Percentiles rank a stretch among this genome's conserved stretches.
These are phyloP conservation scores for Campaea margaritaria DNA, from an alignment of 2,888 invertebrate genomes.

Conservation along the genomic window DNA sequence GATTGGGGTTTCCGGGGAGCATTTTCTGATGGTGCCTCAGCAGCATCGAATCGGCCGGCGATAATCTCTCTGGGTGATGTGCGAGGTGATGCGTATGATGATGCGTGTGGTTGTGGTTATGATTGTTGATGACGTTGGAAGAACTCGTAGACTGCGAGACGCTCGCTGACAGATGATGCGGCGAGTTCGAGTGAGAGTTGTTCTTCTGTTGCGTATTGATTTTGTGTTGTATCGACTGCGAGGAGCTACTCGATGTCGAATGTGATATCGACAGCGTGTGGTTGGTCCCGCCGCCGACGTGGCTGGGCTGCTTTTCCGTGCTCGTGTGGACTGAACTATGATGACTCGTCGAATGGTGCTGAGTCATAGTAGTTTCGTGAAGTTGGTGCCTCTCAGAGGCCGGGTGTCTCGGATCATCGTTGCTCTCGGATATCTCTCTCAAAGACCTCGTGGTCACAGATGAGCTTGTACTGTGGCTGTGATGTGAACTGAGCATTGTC, in stretches of 20 bases:
- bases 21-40: constrained; percentile 82
- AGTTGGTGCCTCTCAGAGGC: constrained; percentile 86
- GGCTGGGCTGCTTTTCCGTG: constrained; percentile 85
- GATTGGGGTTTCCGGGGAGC: constrained; percentile 85
- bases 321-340: constrained; percentile 88
- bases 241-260: constrained; percentile 88
- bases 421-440: constrained; percentile 85
- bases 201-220: constrained; percentile 83
- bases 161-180: constrained; percentile 84
- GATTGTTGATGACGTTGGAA: constrained; percentile 81
- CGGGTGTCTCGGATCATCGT: constrained; percentile 78
- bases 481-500: constrained; percentile 89
- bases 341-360: constrained; percentile 88
- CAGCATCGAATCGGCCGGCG: constrained; percentile 85
- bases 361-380: constrained; percentile 87
- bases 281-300: constrained; percentile 81
- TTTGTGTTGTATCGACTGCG: constrained; percentile 87
- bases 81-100: constrained; percentile 87
- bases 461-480: constrained; percentile 89
- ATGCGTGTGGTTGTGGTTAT: constrained; percentile 88
- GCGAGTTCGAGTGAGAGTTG: constrained; percentile 78
- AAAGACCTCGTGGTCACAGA: constrained; percentile 88
- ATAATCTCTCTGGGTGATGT: constrained; percentile 88
- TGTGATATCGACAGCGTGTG: constrained; percentile 88
- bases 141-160: constrained; percentile 82